Evolutionary conservation across 2,888 invertebrate genomes (phyloP), one percentile per base, ranked within the genome.

Genomic region (Acrobasis suavella): DNA sequence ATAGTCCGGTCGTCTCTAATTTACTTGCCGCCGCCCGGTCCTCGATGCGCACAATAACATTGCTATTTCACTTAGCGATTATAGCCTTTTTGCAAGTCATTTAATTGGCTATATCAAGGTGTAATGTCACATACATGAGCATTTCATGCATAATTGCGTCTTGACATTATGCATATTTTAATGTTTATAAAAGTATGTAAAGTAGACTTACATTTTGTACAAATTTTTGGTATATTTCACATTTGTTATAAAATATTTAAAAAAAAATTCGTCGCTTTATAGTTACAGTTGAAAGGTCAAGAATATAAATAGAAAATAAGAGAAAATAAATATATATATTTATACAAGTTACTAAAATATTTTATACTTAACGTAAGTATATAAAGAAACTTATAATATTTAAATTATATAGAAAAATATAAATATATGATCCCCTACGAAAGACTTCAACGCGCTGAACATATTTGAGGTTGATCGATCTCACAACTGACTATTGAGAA

Each of bases 1-100:
- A 86, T 82, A 88, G 86, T 82, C 86, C 81, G 80, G 86, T 83
- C 82, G 84, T 89, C 87, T 89, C 89, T 89, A 90, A 89, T 89
- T 90, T 87, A 89, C 89, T 87, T 82, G 83, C 84, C 83, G 80
- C 79, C 73, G 62, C 61, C 49, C 69, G 73, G 80, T 81, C 77
- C 83, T 72, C 78, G 76, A 77, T 78, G 77, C 80, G 75, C 80
- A 80, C 81, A 80, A 79, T 84, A 82, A 78, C 80, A 77, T 73
- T 59, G 73, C 72, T 72, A 70, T 73, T 68, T 64, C 64, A 65
- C 67, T 76, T 72, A 65, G 74, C 79, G 75, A 75, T 67, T 70
- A 66, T 67, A 67, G 64, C 68, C 52, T 60, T 60, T 60, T 52
- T n/a, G 37, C 52, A 60, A 46, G 42, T 22, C 52, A 46, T 42